Base-by-base conservation (phyloP, 2,113 vertebrate species). In the Anser cygnoides region DNA sequence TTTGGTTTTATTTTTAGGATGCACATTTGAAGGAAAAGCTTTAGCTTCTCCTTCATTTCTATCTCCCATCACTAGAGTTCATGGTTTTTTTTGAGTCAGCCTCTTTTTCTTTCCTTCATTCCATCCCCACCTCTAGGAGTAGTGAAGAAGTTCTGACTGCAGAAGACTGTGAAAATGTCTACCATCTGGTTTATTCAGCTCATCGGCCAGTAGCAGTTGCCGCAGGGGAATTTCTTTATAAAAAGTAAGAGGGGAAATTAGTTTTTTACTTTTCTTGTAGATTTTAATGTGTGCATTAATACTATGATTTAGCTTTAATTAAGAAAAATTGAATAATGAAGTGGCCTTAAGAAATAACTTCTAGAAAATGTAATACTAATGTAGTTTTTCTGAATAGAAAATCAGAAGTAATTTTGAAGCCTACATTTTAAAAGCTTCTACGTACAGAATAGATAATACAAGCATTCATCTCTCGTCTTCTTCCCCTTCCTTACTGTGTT, bases 111-210 rank as follows among this genome's bases (percentile, higher is more conserved):
- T 93, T 90, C 54, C 55, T 87, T 92, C 87, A 97, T 83, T 88
- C 67, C 41, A 75, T 92, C 17, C 26, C 20, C 46, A 29, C 44
- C 73, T 66, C 55, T 92, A 99, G 99, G 98, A 99, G 99, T 98
- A 99, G 99, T 62, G 99, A 99, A 97, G 99, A 99, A 98, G 98
- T 99, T 92, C 98, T 99, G 97, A 99, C 99, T 92, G 99, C 99
- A 33, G 99, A 99, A 98, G 99, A 99, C 98, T 99, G 99, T 98
- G 99, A 99, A 98, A 99, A 99, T 87, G 99, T 99, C 65, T 99
- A 99, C 98, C 99, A 99, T 96, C 97, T 99, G 96, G 99, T 99
- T 95, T 99, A 99, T 97, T 99, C 99, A 9, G 99, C 99, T 96
- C 99, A 99, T 97, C 98, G 99, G 71, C 99, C 99, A 39, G 99